Evolutionary conservation across 1,140 invertebrate species (phyloP), one percentile per base, ranked within the genome.

Genomic region (Ostrea edulis): DNA sequence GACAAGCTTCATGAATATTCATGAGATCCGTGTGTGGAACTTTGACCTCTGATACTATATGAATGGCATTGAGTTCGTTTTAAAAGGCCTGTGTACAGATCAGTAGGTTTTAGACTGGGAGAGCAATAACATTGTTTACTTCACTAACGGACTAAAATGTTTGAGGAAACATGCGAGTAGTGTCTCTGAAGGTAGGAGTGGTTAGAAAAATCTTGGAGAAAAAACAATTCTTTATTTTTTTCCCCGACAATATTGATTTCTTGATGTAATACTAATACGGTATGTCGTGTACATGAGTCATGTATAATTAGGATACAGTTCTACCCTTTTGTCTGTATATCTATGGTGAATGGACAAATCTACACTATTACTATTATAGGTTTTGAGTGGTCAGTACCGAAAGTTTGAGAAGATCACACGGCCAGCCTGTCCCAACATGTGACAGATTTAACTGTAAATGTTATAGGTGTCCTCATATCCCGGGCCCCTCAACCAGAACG

Each of bases 51-150:
- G 68, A 77, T 77, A 77, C 68, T 77, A 77, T 14, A 62, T 77
- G 68, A 77, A 77, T 77, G 68, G 68, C 68, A 77, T 77, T 77
- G 68, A 77, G 68, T 77, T 77, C 68, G 35, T 29, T 77, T 62
- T 77, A 77, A 77, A 77, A 77, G 68, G 68, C 68, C 35, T 77
- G 68, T 77, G 68, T 77, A 77, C 68, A 77, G 68, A 77, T 77
- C 68, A 77, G 68, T 77, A 77, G 17, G 9, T 77, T 35, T 25
- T 12, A 77, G 68, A 25, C 25, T 25, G 22, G 68, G 29, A 77
- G 68, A 77, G 68, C 68, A 77, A 14, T 77, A 77, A 29, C 68
- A 77, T 77, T 77, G 68, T 77, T 77, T 77, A 25, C 29, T 77
- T 77, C 68, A 44, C 68, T 8, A 29, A 29, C 22, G 68, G 68